Evolutionary conservation across 1,140 invertebrate species (phyloP).

Genomic region (Drosophila micromelanica): DNA sequence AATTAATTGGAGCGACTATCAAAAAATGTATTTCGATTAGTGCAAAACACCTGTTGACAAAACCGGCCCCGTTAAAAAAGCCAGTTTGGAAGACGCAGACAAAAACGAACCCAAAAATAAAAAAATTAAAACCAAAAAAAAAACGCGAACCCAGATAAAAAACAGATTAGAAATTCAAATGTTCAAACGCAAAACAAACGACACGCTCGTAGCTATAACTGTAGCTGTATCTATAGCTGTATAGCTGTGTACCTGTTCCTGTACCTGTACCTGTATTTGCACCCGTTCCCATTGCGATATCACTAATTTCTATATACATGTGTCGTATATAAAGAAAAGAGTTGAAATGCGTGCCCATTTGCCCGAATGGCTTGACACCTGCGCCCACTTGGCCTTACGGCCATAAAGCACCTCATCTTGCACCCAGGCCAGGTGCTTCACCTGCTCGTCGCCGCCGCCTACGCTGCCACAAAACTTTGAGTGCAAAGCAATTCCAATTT

Average conservation of each 20-base stretch:
- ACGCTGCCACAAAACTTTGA: constrained; percentile 13
- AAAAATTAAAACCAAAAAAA: constrained; percentile 24
- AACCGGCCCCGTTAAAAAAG: constrained; percentile 67
- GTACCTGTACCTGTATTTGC: constrained; percentile 7
- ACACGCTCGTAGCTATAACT: constrained; percentile 36
- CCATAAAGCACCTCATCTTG: constrained; percentile 42
- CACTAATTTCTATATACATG: constrained; percentile 2
- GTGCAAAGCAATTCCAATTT: constrained; percentile 73
- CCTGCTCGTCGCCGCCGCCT: constrained; percentile 10
- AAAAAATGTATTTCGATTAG: constrained; percentile 69
- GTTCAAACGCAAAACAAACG: constrained; percentile 50
- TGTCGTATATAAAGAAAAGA: constrained; percentile 5
- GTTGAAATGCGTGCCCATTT: constrained; percentile 4
- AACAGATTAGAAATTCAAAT: constrained; percentile 82
- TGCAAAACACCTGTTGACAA: constrained; percentile 80
- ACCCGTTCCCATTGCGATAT: constrained; percentile 28
- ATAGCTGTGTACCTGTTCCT: too few relatives aligned
- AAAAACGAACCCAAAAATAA: constrained; percentile 31
- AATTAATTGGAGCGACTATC: constrained; percentile 78
- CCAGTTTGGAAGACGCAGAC: constrained; percentile 67
- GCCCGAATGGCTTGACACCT: constrained; percentile 26
- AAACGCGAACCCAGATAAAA: constrained; percentile 57
- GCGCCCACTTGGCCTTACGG: constrained; percentile 31
- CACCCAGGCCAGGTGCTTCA: constrained; percentile 16
- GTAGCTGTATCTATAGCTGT: constrained; percentile 1